Base-by-base conservation (phyloP, 2,113 vertebrate species). In the Ceuthmochares aereus region DNA sequence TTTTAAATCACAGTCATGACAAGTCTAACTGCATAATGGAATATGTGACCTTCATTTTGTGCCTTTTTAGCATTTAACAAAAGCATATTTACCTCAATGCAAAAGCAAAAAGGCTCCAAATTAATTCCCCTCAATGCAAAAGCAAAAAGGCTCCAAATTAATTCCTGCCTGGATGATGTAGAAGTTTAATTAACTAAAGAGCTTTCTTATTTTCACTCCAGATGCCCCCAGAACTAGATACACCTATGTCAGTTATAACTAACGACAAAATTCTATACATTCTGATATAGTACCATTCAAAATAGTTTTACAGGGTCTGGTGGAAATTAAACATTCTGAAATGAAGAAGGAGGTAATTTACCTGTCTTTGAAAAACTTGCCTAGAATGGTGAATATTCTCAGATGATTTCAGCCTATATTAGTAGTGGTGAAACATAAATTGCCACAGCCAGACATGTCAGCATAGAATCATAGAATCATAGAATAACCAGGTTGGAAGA, bases 31-130 rank as follows among this genome's bases (percentile, higher is more conserved):
- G 45, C 49, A 69, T 86, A 93, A 97, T 75, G 68, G 83, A 62
- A 72, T 40, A n/a, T n/a, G 36, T 69, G 68, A 86, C 89, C 90
- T 95, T 91, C 83, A 84, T 66, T 93, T 74, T 84, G 45, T 91
- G 74, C 49, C 21, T 78, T 95, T 89, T 36, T 40, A 91, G 23
- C 75, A 92, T 86, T 91, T 91, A 90, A 84, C 40, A 90, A 92
- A 89, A 91, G 36, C 27, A 13, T 93, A 77, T 93, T 95, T 94
- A 89, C 63, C n/a, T 55, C 23, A 52, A 37, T 40, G 42, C 27
- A 76, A 87, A 92, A 95, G 17, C 22, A 89, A 56, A 93, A 70
- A 76, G 4, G 2, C 13, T 84, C 16, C 11, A 80, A 74, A 82
- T 78, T 77, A 94, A 79, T 30, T 86, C 42, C 73, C 63, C n/a